These are phyloP conservation scores for Gallinago stenura DNA, from an alignment of 2,797 vertebrate species.

Conservation along the genomic window DNA sequence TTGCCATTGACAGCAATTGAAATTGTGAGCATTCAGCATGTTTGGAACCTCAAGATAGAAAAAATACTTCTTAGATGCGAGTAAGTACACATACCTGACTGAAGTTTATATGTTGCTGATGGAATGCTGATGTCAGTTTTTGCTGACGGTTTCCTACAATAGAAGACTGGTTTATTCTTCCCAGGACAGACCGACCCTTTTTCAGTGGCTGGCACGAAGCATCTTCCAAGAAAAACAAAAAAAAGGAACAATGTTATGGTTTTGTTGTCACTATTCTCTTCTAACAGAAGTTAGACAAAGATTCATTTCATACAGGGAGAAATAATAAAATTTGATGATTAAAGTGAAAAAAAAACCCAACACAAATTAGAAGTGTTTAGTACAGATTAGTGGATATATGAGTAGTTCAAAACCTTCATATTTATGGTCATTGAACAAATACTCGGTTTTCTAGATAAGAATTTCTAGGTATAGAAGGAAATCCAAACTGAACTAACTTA, in stretches of 20 bases:
- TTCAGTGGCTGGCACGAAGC: slow-evolving; percentile 83
- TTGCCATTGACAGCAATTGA: not conserved
- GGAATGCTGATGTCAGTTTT: slow-evolving; percentile 91
- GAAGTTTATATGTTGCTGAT: slow-evolving; percentile 90
- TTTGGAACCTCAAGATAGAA: not conserved
- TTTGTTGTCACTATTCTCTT: not conserved
- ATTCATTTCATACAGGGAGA: not conserved
- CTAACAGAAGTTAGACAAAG: not conserved
- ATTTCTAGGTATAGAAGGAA: not conserved
- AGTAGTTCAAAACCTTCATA: not conserved
- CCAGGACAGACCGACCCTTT: slow-evolving; percentile 86
- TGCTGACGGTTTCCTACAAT: slow-evolving; percentile 87
- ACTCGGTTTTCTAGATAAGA: not conserved
- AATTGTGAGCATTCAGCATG: not conserved
- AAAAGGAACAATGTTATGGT: not conserved
- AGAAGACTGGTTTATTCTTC: slow-evolving; percentile 86
- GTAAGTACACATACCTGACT: slow-evolving; percentile 86
- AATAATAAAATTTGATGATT: not conserved
- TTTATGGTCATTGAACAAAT: not conserved
- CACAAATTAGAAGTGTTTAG: not conserved
- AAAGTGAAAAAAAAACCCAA: not conserved
- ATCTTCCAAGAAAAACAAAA: slow-evolving; percentile 78
- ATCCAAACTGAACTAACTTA: slow-evolving; percentile 61
- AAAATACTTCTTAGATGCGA: not conserved
- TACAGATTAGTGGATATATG: not conserved